Evolutionary conservation across 2,113 vertebrate species (phyloP), one percentile per base, ranked within the genome.

Genomic region (Prinia subflava): DNA sequence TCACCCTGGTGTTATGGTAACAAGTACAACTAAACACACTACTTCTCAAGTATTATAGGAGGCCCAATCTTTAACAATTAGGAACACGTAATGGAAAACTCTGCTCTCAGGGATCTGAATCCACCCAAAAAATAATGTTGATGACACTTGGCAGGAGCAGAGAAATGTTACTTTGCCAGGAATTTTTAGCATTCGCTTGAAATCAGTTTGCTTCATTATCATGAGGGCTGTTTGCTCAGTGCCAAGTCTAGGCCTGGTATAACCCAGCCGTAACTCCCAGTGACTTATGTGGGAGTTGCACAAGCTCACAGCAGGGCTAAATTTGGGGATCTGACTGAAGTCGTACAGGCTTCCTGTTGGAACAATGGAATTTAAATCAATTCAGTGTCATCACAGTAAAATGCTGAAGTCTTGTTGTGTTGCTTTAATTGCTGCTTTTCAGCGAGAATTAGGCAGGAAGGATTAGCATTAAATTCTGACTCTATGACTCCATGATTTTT

Each of bases 81-180:
- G 85, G 90, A 91, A 56, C 7, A 69, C 94, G 97, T 96, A 97
- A 97, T 98, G 97, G 96, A 97, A 96, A 98, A 97, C 90, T 96
- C 92, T 81, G 93, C 84, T 68, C 94, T 94, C 82, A 50, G 83
- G 57, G 92, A 97, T 95, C 78, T 89, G 94, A 96, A 97, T 95
- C 96, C 96, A 95, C 96, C 97, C 97, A 95, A 97, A 97, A 96
- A 98, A 96, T 96, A 97, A 97, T 91, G 95, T 96, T 95, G 97
- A 97, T 96, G 97, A 96, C 6, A 57, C 84, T 95, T 97, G 97
- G 97, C 97, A 97, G 92, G 95, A 89, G 65, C 77, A 97, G 91
- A 95, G 89, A 96, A 96, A 94, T 0, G 1, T 52, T 79, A 16
- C 64, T 85, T 92, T 98, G 97, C 97, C 97, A 98, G 89, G 86